Conservation (phyloP, 2,888 invertebrate genomes). For the Hybos culiciformis region DNA sequence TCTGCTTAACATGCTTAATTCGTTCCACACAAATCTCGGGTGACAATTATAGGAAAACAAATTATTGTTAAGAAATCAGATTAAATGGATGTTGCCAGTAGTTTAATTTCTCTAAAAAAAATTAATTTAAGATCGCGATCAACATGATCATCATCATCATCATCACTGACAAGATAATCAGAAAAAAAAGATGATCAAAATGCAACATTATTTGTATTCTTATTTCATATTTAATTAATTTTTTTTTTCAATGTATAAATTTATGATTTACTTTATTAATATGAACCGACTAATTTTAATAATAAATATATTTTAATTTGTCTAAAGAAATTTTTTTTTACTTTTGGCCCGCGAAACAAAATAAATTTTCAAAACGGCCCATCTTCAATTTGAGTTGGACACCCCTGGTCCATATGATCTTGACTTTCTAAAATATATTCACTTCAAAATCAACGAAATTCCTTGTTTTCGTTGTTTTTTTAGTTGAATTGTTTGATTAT, state of each 20-base stretch:
- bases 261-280: background rate
- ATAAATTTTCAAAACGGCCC: background rate
- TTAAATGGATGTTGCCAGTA: background rate
- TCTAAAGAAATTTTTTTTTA: background rate
- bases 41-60: background rate
- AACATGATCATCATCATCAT: background rate
- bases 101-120: background rate
- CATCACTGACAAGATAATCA: background rate
- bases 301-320: background rate
- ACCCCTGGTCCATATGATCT: too few relatives aligned
- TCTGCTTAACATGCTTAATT: background rate
- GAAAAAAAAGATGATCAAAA: background rate
- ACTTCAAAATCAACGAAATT: too few relatives aligned
- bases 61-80: background rate
- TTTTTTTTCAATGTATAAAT: background rate
- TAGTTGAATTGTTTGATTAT: too few relatives aligned
- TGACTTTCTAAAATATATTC: too few relatives aligned
- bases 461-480: too few relatives aligned
- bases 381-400: background rate
- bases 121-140: background rate
- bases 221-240: background rate
- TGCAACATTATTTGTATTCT: background rate
- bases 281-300: background rate
- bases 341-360: background rate
- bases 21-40: background rate